Evolutionary conservation across 2,797 vertebrate genomes (phyloP).

Genomic region (Petrocephalus sullivani): DNA sequence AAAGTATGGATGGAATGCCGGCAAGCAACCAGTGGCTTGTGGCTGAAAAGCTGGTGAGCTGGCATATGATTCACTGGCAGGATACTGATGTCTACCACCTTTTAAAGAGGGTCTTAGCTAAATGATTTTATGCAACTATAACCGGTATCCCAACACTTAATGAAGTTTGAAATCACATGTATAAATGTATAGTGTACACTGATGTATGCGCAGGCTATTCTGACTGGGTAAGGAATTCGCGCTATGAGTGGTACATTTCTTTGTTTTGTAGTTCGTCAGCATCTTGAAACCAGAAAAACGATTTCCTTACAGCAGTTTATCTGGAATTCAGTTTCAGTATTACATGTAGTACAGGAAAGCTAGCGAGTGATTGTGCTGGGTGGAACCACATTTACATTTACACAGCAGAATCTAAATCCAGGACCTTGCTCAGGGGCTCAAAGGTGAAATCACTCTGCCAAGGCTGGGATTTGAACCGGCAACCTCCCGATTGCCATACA

Average conservation of each 20-base stretch:
- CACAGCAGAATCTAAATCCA: neutral
- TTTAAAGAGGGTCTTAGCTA: neutral
- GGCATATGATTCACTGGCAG: neutral
- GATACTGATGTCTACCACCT: neutral
- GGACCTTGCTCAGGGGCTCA: neutral
- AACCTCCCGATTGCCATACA: neutral
- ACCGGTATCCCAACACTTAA: neutral
- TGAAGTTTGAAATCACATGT: neutral
- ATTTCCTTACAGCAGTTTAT: neutral
- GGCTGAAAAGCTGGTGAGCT: neutral
- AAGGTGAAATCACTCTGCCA: neutral
- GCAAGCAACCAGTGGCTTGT: neutral
- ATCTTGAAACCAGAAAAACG: neutral
- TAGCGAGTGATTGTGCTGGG: neutral
- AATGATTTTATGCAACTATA: neutral
- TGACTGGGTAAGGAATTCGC: neutral
- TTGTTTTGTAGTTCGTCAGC: neutral
- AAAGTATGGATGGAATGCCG: neutral
- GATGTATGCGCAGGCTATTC: neutral
- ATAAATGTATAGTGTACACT: neutral
- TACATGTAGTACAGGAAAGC: neutral
- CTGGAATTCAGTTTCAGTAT: neutral
- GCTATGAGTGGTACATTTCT: neutral
- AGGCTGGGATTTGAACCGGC: neutral
- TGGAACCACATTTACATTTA: neutral